Evolutionary conservation across 2,113 vertebrate species (phyloP).

Genomic region (Urocitellus parryii): DNA sequence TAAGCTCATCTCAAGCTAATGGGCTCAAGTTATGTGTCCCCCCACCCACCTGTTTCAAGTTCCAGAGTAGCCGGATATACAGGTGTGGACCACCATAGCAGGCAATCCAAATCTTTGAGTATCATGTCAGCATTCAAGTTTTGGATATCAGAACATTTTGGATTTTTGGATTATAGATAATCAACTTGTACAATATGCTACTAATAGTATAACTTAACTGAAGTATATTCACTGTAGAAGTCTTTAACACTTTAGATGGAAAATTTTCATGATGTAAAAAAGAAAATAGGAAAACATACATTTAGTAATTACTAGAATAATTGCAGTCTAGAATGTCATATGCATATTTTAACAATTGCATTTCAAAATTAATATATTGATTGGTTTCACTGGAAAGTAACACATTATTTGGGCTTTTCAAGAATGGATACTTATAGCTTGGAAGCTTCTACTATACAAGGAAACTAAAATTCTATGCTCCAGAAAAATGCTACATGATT

Average conservation of each 20-base stretch:
- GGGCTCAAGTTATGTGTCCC: neutral
- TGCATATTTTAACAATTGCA: neutral
- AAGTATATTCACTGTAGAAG: neutral
- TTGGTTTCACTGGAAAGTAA: neutral
- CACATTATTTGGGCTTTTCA: neutral
- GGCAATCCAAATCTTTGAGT: neutral
- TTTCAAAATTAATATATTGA: neutral
- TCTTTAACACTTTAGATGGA: neutral
- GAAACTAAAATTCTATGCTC: neutral
- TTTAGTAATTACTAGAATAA: slow-evolving; percentile 32
- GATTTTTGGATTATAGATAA: neutral
- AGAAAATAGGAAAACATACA: neutral
- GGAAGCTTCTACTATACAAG: neutral
- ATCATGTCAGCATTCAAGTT: neutral
- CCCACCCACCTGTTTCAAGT: neutral
- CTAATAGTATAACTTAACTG: neutral
- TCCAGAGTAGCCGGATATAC: neutral
- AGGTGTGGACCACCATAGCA: neutral
- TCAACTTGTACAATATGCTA: neutral
- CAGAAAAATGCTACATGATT: neutral
- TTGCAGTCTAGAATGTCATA: neutral
- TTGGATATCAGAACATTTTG: neutral
- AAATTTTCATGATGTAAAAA: slow-evolving; percentile 25
- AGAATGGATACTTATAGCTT: neutral
- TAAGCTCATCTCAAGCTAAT: neutral